Base-by-base conservation (phyloP, 2,113 vertebrate genomes). In the Tympanuchus pallidicinctus region DNA sequence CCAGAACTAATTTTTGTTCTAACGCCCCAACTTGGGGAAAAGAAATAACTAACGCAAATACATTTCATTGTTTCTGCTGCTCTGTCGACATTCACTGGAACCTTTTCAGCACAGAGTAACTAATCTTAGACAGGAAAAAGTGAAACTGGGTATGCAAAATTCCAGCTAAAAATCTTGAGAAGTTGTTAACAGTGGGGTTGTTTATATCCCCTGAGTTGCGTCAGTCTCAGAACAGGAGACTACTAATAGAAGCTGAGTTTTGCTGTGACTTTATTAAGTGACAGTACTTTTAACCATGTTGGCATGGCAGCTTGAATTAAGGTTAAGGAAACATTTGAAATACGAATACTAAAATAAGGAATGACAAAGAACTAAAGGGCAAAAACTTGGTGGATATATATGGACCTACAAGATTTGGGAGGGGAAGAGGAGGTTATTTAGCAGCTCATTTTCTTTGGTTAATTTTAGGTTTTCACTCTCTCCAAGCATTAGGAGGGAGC, bases 381-480 rank as follows among this genome's bases (percentile, higher is more conserved):
- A 74, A 64, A 74, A 64, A 67, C 40, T 90, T 61, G 69, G 43
- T 79, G 86, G 88, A 38, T 47, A n/a, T 18, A 54, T 57, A 76
- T 74, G 64, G 32, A 21, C 28, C 47, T 76, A 40, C 42, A 20
- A 63, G 54, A 90, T 78, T 69, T 74, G 22, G 42, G 65, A 81
- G 56, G 24, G 60, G 42, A 38, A 80, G 64, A 83, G 34, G 30
- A 74, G 34, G 67, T 85, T 88, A 81, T 90, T 95, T 88, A 93
- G 80, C 61, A 61, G 65, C 40, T 92, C 48, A 2, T 88, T 90
- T 83, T 83, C 86, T 90, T 69, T 81, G 61, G 82, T 86, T 95
- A 91, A 93, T 95, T 96, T 96, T 95, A 95, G 88, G 43, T 45
- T 95, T 94, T 88, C 73, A 59, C 66, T 94, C 88, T 90, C 85